phyloP scores from a whole-genome alignment of 2,888 invertebrate genomes.

The Oeneis ivallda region DNA sequence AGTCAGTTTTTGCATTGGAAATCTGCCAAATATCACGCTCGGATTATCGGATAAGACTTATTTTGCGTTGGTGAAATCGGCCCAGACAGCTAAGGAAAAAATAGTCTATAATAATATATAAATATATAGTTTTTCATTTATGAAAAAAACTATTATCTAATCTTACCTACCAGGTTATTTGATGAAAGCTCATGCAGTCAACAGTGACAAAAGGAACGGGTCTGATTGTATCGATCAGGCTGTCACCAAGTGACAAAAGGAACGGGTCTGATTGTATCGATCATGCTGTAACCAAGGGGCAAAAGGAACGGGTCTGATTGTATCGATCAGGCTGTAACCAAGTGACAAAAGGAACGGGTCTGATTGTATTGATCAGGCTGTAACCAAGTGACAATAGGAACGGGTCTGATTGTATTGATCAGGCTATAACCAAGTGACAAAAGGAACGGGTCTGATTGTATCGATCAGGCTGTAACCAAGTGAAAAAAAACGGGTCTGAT shows the following conservation, averaged over 20 bases:
- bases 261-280: conserved; percentile 2
- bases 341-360: conserved; percentile 1
- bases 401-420: conserved; percentile 2
- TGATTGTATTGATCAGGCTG: not conserved
- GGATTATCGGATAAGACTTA: too few relatives aligned
- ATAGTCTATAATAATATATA: too few relatives aligned
- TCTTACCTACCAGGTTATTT: too few relatives aligned
- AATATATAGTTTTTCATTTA: too few relatives aligned
- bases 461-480: not conserved
- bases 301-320: conserved; percentile 1
- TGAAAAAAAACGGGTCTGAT: conserved; percentile 1
- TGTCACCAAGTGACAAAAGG: not conserved
- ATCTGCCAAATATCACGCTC: too few relatives aligned
- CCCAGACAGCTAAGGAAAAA: too few relatives aligned
- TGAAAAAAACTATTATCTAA: too few relatives aligned
- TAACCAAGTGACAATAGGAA: not conserved
- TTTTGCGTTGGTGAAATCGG: too few relatives aligned
- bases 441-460: conserved; percentile 1
- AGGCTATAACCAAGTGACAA: not conserved
- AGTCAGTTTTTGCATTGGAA: too few relatives aligned
- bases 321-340: not conserved
- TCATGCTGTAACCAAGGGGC: not conserved
- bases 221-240: conserved; percentile 1
- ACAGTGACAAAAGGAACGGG: not conserved
- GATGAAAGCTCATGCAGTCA: not conserved